phyloP scores from a whole-genome alignment of 2,797 vertebrate species.

The Petrocephalus sullivani region DNA sequence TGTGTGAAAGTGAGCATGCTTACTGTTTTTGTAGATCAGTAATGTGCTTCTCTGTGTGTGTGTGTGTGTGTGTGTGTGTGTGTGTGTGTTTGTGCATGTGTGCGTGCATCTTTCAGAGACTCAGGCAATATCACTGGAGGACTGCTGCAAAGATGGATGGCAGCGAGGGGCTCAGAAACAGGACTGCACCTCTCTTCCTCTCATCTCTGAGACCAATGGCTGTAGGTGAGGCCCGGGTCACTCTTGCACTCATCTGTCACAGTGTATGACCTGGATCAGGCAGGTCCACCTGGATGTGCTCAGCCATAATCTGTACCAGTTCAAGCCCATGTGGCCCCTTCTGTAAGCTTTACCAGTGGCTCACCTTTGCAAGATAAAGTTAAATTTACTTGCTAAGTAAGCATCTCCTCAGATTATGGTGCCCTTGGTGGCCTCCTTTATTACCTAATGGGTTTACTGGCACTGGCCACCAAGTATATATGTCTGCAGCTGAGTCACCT shows the following conservation, averaged over 20 bases:
- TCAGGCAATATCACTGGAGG: conserved; percentile 48
- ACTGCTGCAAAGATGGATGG: conserved; percentile 76
- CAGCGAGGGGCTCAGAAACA: conserved; percentile 53
- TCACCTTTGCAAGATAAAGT: neutral
- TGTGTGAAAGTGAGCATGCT: neutral
- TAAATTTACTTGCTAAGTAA: neutral
- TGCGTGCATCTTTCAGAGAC: conserved; percentile 37
- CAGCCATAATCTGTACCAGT: neutral
- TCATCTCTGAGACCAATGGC: conserved; percentile 55
- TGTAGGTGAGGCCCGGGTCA: conserved; percentile 68
- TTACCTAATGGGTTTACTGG: neutral
- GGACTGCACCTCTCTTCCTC: conserved; percentile 59
- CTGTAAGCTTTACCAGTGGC: neutral
- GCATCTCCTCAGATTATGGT: neutral
- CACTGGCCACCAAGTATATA: neutral
- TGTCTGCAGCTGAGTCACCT: neutral
- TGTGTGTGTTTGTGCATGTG: neutral
- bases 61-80: neutral
- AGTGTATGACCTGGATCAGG: neutral
- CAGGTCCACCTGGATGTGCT: conserved; percentile 1
- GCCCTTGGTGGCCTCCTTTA: neutral
- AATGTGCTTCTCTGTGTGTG: neutral
- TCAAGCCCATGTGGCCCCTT: neutral
- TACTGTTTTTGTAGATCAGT: neutral
- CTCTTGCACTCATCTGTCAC: neutral